Evolutionary conservation across 2,888 invertebrate genomes (phyloP).

Genomic region (Drosophila setosimentum): DNA sequence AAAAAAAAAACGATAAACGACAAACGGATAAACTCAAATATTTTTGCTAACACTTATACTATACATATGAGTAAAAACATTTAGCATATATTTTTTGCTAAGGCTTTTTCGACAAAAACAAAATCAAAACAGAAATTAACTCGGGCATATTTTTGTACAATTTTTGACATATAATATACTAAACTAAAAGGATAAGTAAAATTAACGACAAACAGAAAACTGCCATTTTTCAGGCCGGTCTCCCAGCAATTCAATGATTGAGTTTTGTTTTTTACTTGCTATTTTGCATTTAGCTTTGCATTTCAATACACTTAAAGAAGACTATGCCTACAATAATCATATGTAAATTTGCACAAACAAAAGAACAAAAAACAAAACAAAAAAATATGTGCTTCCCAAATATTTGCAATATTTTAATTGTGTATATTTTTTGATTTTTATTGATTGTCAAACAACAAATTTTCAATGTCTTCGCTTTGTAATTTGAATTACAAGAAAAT

Average conservation of each 20-base stretch:
- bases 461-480: conserved; percentile 81
- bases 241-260: conserved; percentile 41
- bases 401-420: conserved; percentile 43
- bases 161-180: conserved; percentile 8
- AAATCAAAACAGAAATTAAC: conserved; percentile 8
- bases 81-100: conserved; percentile 51
- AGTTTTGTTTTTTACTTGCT: conserved; percentile 43
- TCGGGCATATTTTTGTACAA: conserved; percentile 52
- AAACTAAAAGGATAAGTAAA: conserved; percentile 19
- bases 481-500: conserved; percentile 69
- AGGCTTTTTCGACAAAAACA: conserved; percentile 34
- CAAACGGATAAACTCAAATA: conserved; percentile 38
- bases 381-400: conserved; percentile 42
- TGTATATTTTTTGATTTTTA: conserved; percentile 36
- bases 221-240: conserved; percentile 63
- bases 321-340: neutral
- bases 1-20: conserved; percentile 25
- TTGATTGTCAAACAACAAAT: conserved; percentile 61
- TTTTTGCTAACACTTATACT: conserved; percentile 64
- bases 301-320: conserved; percentile 36
- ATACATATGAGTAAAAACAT: conserved; percentile 32
- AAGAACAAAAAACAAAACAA: conserved; percentile 1
- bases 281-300: conserved; percentile 64
- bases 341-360: neutral
- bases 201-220: conserved; percentile 39